phyloP scores from a whole-genome alignment of 2,888 invertebrate genomes.

The Aphodius granarius region DNA sequence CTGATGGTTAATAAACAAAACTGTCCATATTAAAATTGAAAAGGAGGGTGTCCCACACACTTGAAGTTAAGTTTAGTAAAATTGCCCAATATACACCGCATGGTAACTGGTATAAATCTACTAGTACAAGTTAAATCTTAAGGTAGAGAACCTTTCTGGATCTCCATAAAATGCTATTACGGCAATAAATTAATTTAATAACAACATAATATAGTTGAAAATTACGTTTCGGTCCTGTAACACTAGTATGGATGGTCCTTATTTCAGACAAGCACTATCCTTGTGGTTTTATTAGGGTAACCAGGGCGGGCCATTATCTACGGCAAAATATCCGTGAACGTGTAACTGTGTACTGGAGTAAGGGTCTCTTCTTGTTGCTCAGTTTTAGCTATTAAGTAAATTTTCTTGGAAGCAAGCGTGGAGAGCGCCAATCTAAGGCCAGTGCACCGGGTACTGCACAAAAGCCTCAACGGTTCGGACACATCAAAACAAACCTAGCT shows the following conservation, averaged over 20 bases:
- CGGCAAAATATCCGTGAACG: slow-evolving; percentile 9
- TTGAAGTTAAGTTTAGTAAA: too few species aligned
- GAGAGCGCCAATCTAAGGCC: background rate
- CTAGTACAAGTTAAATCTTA: too few species aligned
- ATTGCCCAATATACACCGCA: too few species aligned
- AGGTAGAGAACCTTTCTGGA: too few species aligned
- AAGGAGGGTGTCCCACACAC: too few species aligned
- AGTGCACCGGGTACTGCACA: background rate
- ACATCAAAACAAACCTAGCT: slow-evolving; percentile 1
- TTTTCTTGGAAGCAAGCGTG: slow-evolving; percentile 6
- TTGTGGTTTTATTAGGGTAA: slow-evolving; percentile 1
- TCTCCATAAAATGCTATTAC: too few species aligned
- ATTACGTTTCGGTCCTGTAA: background rate
- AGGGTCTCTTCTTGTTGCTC: background rate
- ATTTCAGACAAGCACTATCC: background rate
- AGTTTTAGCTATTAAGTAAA: slow-evolving; percentile 9
- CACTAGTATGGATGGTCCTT: slow-evolving; percentile 4
- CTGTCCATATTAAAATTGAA: too few species aligned
- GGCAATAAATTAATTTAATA: too few species aligned
- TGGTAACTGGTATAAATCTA: too few species aligned
- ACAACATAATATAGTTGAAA: too few species aligned
- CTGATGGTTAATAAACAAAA: too few species aligned
- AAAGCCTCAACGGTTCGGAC: background rate
- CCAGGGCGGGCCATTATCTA: slow-evolving; percentile 4
- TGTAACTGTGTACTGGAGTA: background rate